These are phyloP conservation scores for Neodiprion pinetum DNA, from an alignment of 1,140 invertebrate genomes.

Conservation along the genomic window DNA sequence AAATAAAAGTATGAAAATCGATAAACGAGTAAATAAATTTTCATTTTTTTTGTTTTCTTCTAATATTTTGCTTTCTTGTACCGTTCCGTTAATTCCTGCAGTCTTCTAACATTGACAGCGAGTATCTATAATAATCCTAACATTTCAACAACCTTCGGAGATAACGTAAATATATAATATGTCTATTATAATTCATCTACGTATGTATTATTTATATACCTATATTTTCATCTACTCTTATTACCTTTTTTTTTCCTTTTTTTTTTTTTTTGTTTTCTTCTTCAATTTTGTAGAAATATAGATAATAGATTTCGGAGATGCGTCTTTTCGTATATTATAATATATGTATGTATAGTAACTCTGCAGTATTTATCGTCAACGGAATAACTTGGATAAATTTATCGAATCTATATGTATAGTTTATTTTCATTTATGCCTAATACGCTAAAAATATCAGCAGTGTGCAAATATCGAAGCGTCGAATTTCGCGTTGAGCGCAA, in stretches of 20 bases:
- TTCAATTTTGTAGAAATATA: too few species aligned
- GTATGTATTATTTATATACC: background rate
- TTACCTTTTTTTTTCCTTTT: too few species aligned
- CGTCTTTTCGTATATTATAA: background rate
- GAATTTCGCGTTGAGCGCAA: too few species aligned
- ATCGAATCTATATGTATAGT: too few species aligned
- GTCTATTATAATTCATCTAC: background rate
- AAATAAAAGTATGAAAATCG: background rate
- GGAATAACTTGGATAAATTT: too few species aligned
- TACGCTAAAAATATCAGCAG: too few species aligned
- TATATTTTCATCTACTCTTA: background rate
- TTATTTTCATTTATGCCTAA: too few species aligned
- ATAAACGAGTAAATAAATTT: background rate
- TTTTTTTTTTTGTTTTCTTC: background rate
- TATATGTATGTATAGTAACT: too few species aligned
- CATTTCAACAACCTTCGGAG: background rate
- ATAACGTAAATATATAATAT: background rate
- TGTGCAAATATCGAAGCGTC: too few species aligned
- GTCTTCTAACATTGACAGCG: constrained; percentile 4
- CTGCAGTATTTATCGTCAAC: too few species aligned
- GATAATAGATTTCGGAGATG: background rate
- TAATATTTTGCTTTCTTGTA: too few species aligned
- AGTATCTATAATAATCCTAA: background rate
- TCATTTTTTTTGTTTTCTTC: background rate
- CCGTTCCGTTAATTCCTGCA: background rate